phyloP scores from a whole-genome alignment of 2,888 invertebrate species.

The Altica lythri region DNA sequence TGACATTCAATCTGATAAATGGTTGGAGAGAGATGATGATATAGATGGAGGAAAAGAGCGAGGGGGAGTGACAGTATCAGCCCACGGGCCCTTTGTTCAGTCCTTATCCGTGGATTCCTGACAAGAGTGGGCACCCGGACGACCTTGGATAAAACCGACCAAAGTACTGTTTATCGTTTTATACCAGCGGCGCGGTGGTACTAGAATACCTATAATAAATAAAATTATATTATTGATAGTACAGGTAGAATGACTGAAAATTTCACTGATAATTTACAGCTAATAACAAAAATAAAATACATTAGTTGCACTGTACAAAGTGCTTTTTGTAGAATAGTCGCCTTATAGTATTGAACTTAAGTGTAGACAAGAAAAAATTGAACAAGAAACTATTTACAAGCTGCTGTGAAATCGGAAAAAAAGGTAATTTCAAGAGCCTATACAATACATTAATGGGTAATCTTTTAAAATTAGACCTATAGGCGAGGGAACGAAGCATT shows the following conservation, averaged over 20 bases:
- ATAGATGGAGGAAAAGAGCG: slow-evolving; percentile 9
- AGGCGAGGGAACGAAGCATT: too few species aligned
- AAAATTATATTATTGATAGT: slow-evolving; percentile 22
- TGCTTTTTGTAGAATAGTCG: too few species aligned
- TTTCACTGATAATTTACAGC: too few species aligned
- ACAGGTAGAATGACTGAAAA: neutral
- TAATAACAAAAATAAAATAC: too few species aligned
- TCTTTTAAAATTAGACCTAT: too few species aligned
- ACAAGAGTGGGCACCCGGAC: slow-evolving; percentile 43
- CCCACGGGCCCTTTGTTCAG: slow-evolving; percentile 41
- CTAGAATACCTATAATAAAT: slow-evolving; percentile 22
- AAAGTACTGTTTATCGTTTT: slow-evolving; percentile 26
- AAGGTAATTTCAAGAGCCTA: too few species aligned
- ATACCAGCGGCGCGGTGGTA: slow-evolving; percentile 29
- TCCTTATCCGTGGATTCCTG: slow-evolving; percentile 38
- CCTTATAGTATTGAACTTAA: too few species aligned
- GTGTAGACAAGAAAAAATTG: too few species aligned
- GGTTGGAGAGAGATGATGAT: slow-evolving; percentile 12
- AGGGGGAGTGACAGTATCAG: slow-evolving; percentile 30
- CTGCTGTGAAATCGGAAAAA: too few species aligned
- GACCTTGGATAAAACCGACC: slow-evolving; percentile 42
- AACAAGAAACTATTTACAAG: too few species aligned
- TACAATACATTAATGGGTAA: too few species aligned
- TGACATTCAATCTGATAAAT: slow-evolving; percentile 28
- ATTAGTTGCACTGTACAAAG: too few species aligned